Percentiles rank a stretch among this genome's conserved stretches.
Conservation (phyloP, 2,888 invertebrate genomes). For the Apocheima hispidaria region DNA sequence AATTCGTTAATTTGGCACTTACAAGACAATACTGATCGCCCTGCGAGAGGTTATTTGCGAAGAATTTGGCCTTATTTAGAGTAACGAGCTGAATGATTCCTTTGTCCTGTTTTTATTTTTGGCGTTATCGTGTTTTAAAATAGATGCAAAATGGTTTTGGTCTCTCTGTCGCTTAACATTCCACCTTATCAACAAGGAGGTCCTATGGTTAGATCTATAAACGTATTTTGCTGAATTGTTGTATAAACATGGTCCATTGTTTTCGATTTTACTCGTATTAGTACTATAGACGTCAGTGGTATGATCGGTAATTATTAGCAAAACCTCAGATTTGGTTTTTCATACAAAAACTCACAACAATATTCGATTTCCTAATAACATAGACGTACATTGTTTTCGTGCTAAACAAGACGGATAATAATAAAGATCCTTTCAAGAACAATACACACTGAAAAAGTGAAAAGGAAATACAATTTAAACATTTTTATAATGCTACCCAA, state of each 20-base stretch:
- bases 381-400: too few species aligned
- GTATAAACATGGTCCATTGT: too few species aligned
- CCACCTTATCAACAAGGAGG: too few species aligned
- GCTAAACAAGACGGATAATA: not conserved
- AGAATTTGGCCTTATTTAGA: constrained; percentile 18
- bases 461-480: not conserved
- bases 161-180: too few species aligned
- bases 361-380: too few species aligned
- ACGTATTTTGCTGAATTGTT: not conserved
- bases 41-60: constrained; percentile 17
- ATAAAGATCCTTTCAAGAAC: not conserved
- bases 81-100: constrained; percentile 7
- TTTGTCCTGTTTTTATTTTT: constrained; percentile 4
- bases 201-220: not conserved
- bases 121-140: not conserved
- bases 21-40: constrained; percentile 25
- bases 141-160: too few species aligned
- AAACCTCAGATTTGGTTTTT: too few species aligned
- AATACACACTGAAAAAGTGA: not conserved
- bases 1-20: constrained; percentile 34
- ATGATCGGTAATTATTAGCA: too few species aligned
- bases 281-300: too few species aligned
- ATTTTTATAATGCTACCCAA: not conserved
- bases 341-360: too few species aligned
- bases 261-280: too few species aligned